Evolutionary conservation across 2,113 vertebrate genomes (phyloP).

Genomic region (Pantherophis guttatus): DNA sequence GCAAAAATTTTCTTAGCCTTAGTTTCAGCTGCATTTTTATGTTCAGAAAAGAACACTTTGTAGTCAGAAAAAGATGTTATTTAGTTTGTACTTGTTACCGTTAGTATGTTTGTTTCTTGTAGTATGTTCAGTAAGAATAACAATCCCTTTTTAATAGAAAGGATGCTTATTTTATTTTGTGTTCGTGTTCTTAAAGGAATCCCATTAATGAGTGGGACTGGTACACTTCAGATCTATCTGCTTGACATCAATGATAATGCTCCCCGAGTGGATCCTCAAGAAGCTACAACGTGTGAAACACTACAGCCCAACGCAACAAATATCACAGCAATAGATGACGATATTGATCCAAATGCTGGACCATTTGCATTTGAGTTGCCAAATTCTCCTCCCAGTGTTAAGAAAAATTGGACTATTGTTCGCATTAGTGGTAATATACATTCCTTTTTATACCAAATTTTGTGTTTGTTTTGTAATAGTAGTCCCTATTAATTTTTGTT

Average conservation of each 20-base stretch:
- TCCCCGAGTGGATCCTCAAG: conserved; percentile 88
- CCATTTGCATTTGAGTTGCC: conserved; percentile 94
- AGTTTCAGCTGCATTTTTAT: neutral
- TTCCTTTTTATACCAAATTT: conserved; percentile 8
- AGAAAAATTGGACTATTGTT: conserved; percentile 94
- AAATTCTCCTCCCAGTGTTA: conserved; percentile 78
- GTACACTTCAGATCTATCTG: conserved; percentile 90
- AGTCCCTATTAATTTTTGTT: rapidly evolving
- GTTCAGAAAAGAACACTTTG: neutral
- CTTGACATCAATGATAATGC: conserved; percentile 97
- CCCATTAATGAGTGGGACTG: conserved; percentile 89
- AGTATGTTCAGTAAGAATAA: neutral
- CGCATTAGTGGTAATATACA: conserved; percentile 83
- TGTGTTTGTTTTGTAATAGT: neutral
- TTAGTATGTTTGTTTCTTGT: neutral
- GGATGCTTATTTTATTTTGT: conserved; percentile 13
- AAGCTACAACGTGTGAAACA: conserved; percentile 90
- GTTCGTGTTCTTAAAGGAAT: conserved; percentile 69
- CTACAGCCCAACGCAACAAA: conserved; percentile 92
- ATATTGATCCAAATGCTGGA: conserved; percentile 93
- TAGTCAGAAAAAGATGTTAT: neutral
- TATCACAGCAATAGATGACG: conserved; percentile 91
- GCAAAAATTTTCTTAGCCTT: neutral
- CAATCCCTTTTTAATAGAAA: conserved; percentile 18
- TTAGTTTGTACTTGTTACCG: neutral